A percentile compares a stretch with the other conserved stretches of the same genome.
phyloP scores from a whole-genome alignment of 2,113 vertebrate species.

The Sorex araneus region DNA sequence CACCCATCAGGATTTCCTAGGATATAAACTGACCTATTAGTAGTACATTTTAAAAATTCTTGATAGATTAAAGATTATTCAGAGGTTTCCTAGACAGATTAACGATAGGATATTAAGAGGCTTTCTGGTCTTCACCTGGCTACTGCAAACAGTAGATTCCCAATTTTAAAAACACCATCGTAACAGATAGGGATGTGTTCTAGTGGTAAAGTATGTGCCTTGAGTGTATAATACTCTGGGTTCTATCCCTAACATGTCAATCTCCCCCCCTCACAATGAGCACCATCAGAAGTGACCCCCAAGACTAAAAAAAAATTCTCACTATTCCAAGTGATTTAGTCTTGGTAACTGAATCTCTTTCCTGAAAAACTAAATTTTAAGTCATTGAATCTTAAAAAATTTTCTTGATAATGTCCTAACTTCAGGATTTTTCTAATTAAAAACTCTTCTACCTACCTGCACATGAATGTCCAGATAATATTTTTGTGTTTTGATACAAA shows the following conservation, averaged over 20 bases:
- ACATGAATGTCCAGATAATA: neutral
- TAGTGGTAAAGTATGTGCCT: too few species aligned
- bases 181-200: too few species aligned
- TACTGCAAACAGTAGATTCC: neutral
- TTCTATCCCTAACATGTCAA: too few species aligned
- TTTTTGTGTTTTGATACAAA: neutral
- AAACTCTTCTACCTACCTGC: neutral
- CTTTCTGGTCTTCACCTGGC: neutral
- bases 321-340: neutral
- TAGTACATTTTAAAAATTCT: neutral
- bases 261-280: too few species aligned
- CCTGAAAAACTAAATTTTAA: slow-evolving; percentile 1
- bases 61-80: neutral
- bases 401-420: neutral
- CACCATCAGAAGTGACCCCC: too few species aligned
- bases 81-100: slow-evolving; percentile 5
- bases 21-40: neutral
- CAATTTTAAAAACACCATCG: neutral
- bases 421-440: neutral
- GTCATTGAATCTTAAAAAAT: neutral
- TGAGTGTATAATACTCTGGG: too few species aligned
- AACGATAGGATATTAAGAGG: neutral
- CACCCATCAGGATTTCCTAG: neutral
- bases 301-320: too few species aligned
- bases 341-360: neutral